These are phyloP conservation scores for Heliconius himera DNA, from an alignment of 1,140 invertebrate genomes.

Conservation along the genomic window DNA sequence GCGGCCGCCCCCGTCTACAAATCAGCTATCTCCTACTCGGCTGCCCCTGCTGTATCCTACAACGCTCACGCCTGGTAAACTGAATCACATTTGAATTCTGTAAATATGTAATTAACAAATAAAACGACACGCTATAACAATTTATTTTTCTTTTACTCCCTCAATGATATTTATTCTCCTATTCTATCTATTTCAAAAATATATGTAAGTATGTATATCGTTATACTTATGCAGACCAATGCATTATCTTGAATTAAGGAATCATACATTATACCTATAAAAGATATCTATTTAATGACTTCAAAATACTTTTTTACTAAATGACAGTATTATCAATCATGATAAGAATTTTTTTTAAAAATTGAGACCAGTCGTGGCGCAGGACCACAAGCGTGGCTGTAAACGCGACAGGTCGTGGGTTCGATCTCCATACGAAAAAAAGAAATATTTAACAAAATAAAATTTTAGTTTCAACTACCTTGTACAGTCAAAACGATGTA, in stretches of 20 bases:
- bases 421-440: no score
- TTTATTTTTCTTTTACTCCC: background rate
- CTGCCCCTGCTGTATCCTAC: constrained; percentile 59
- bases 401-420: no score
- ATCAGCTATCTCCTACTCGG: constrained; percentile 54
- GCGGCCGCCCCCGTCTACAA: constrained; percentile 48
- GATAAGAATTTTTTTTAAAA: no score
- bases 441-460: no score
- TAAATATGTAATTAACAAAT: constrained; percentile 32
- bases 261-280: no score
- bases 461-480: no score
- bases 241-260: background rate
- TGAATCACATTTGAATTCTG: constrained; percentile 33
- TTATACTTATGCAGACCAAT: background rate
- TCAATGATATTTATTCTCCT: background rate
- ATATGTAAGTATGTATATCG: background rate
- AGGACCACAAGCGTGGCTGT: no score
- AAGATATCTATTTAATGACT: no score
- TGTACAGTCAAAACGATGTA: no score
- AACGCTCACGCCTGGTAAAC: constrained; percentile 55
- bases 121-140: constrained; percentile 29
- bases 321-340: no score
- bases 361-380: no score
- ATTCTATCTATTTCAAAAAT: background rate
- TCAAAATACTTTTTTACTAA: no score